A percentile compares a stretch with the other conserved stretches of the same genome.
These are phyloP conservation scores for Scrobipalpa atriplicella DNA, from an alignment of 2,888 invertebrate species.

Conservation along the genomic window DNA sequence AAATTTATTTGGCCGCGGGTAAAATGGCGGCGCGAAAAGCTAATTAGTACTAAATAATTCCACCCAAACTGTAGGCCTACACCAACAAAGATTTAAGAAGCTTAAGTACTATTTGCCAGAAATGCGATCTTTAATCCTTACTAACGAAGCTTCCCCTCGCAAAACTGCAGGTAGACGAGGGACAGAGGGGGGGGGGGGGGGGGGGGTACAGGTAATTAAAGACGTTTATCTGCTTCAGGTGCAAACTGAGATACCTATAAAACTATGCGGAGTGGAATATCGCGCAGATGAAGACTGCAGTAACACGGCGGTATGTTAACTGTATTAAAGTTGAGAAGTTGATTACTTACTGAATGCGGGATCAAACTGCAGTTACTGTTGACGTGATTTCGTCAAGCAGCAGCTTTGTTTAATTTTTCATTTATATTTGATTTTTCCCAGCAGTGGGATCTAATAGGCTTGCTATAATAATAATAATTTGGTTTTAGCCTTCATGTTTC, in stretches of 20 bases:
- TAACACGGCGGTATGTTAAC: not conserved
- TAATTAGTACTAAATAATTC: no score
- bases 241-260: constrained; percentile 58
- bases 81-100: not conserved
- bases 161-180: constrained; percentile 33
- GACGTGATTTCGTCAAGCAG: not conserved
- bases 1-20: no score
- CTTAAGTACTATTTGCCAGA: constrained; percentile 32
- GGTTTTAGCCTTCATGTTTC: no score
- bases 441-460: no score
- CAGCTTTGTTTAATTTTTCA: not conserved
- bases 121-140: constrained; percentile 62
- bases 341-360: not conserved
- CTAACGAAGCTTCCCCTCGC: constrained; percentile 54
- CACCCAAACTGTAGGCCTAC: no score
- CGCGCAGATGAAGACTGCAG: no score
- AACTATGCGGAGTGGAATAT: constrained; percentile 42
- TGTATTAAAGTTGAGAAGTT: not conserved
- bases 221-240: constrained; percentile 74
- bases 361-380: not conserved
- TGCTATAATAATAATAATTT: no score
- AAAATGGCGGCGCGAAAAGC: no score
- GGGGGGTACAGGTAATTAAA: constrained; percentile 62
- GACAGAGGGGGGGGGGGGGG: constrained; percentile 37
- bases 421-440: not conserved